Evolutionary conservation across 2,797 vertebrate species (phyloP).

Genomic region (Urophycis tenuis): DNA sequence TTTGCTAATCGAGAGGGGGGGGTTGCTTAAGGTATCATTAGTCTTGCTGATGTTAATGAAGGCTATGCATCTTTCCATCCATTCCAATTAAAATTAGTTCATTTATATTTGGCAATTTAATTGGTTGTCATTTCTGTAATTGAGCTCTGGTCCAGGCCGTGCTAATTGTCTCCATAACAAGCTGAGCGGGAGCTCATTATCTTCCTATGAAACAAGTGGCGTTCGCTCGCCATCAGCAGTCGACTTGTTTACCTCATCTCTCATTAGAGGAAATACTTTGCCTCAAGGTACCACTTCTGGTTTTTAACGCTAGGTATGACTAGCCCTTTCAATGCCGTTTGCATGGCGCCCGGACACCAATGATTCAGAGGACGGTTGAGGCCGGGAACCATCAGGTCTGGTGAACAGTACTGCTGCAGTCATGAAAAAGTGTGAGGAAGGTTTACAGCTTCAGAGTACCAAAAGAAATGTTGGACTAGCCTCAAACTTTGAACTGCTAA

Average conservation of each 20-base stretch:
- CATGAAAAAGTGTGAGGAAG: not conserved
- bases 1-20: constrained; percentile 55
- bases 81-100: constrained; percentile 68
- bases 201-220: constrained; percentile 49
- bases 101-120: constrained; percentile 74
- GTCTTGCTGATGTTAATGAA: constrained; percentile 62
- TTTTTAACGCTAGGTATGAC: constrained; percentile 19
- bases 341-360: not conserved
- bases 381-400: not conserved
- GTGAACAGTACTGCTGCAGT: not conserved
- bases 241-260: constrained; percentile 55
- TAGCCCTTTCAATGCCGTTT: not conserved
- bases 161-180: constrained; percentile 71
- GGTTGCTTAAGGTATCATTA: constrained; percentile 45
- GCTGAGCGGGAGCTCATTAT: constrained; percentile 69
- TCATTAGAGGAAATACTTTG: constrained; percentile 45
- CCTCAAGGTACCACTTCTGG: constrained; percentile 22
- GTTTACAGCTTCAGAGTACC: not conserved
- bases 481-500: not conserved
- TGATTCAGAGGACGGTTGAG: not conserved
- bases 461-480: not conserved
- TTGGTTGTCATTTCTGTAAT: constrained; percentile 75
- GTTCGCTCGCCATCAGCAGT: constrained; percentile 52
- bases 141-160: constrained; percentile 64
- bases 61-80: constrained; percentile 64